phyloP scores from a whole-genome alignment of 2,888 invertebrate genomes.

The Eupithecia vulgata region DNA sequence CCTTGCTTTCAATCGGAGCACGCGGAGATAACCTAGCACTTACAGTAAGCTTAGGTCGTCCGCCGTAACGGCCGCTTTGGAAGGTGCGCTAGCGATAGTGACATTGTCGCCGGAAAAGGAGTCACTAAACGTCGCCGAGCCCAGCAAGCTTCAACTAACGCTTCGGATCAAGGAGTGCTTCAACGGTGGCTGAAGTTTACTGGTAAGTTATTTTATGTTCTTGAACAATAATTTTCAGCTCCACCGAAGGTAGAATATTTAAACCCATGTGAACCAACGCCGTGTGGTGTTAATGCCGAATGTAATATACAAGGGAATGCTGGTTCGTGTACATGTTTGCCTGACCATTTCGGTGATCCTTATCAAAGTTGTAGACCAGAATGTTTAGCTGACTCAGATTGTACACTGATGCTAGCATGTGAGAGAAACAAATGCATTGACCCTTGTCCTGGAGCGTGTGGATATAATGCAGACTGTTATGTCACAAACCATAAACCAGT shows the following conservation, averaged over 20 bases:
- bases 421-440: conserved; percentile 87
- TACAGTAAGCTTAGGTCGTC: conserved; percentile 83
- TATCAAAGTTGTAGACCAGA: conserved; percentile 89
- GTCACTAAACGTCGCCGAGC: conserved; percentile 79
- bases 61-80: conserved; percentile 76
- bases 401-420: conserved; percentile 86
- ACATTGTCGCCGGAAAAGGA: conserved; percentile 73
- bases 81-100: conserved; percentile 76
- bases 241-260: conserved; percentile 73
- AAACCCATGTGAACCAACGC: conserved; percentile 86
- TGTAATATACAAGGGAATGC: conserved; percentile 89
- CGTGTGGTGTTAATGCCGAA: conserved; percentile 89
- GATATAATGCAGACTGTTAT: conserved; percentile 86
- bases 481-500: conserved; percentile 87
- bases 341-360: conserved; percentile 90
- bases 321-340: conserved; percentile 88
- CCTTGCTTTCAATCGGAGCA: conserved; percentile 82
- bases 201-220: conserved; percentile 74
- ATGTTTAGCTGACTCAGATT: conserved; percentile 87
- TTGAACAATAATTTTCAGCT: conserved; percentile 75
- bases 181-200: conserved; percentile 70
- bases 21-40: conserved; percentile 84
- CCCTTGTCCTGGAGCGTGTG: conserved; percentile 88
- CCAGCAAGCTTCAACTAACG: conserved; percentile 83
- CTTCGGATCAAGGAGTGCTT: conserved; percentile 82